Base-by-base conservation (phyloP, 2,113 vertebrate genomes). In the Phoxinus phoxinus region DNA sequence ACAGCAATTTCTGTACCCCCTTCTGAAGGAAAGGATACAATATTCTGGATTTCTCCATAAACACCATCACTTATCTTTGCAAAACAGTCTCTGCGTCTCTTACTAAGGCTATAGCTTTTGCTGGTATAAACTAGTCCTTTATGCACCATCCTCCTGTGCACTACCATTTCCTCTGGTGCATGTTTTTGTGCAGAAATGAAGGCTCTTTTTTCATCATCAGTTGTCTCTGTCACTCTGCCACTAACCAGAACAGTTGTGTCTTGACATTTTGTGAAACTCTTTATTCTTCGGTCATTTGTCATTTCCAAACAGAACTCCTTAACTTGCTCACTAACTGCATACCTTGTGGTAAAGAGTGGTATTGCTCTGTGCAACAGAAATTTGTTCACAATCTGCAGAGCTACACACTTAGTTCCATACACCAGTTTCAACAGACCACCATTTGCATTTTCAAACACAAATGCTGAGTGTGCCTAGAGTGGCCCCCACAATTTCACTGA, bases 61-160 rank as follows among this genome's bases (percentile, higher is more conserved):
- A 46, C 74, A 76, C 74, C 74, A 76, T 53, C 74, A 13, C 74
- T 76, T 10, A 76, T 3, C 48, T 76, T 76, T 48, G 44, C 74
- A 53, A 76, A 76, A 51, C 23, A 76, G 74, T 76, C 44, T 76
- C 27, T 53, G 48, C n/a, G 44, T 51, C 73, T 76, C 23, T 76
- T 76, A 76, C 74, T 51, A 10, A 76, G 74, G 74, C 12, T 76
- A 53, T 76, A 76, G 11, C 27, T 51, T 76, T 76, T 76, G 74
- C 74, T 76, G 23, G 74, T 27, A 51, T 76, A 35, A n/a, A 76
- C 27, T 3, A 76, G 41, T 27, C 44, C 74, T 76, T 76, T 51
- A 76, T 76, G 44, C 48, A 76, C 73, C 44, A 76, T 76, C 51
- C 44, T 76, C 23, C 11, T n/a, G 48, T 76, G 44, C 73, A 76